Conservation (phyloP, 2,797 vertebrate genomes). For the Acanthopagrus latus region DNA sequence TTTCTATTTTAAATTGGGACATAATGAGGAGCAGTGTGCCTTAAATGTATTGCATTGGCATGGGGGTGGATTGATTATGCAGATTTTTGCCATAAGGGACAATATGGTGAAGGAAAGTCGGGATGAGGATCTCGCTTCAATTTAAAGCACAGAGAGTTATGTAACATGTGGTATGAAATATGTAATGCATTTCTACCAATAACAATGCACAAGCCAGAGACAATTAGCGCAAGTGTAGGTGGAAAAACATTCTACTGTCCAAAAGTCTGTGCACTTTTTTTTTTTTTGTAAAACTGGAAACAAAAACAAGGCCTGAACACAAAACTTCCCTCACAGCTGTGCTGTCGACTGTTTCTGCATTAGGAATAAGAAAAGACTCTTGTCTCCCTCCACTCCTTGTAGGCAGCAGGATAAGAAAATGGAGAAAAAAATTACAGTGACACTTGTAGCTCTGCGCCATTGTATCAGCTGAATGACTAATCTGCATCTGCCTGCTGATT, state of each 20-base stretch:
- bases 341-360: slow-evolving; percentile 38
- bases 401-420: slow-evolving; percentile 63
- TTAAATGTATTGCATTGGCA: not conserved
- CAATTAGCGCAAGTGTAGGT: not conserved
- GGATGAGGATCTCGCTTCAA: not conserved
- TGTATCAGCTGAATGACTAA: slow-evolving; percentile 75
- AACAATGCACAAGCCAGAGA: not conserved
- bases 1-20: not conserved
- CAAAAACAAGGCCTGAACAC: slow-evolving; percentile 34
- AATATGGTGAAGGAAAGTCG: not conserved
- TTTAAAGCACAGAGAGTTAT: not conserved
- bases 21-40: not conserved
- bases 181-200: not conserved
- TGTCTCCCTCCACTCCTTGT: slow-evolving; percentile 55
- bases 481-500: slow-evolving; percentile 79
- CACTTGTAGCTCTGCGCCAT: slow-evolving; percentile 67
- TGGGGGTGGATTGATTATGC: too few relatives aligned
- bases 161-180: not conserved
- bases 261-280: slow-evolving; percentile 13
- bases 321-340: slow-evolving; percentile 60
- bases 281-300: slow-evolving; percentile 16
- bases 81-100: not conserved
- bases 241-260: not conserved
- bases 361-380: slow-evolving; percentile 16
- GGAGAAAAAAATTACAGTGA: slow-evolving; percentile 52